These are phyloP conservation scores for Monomorium pharaonis DNA, from an alignment of 1,140 invertebrate genomes.

Conservation along the genomic window DNA sequence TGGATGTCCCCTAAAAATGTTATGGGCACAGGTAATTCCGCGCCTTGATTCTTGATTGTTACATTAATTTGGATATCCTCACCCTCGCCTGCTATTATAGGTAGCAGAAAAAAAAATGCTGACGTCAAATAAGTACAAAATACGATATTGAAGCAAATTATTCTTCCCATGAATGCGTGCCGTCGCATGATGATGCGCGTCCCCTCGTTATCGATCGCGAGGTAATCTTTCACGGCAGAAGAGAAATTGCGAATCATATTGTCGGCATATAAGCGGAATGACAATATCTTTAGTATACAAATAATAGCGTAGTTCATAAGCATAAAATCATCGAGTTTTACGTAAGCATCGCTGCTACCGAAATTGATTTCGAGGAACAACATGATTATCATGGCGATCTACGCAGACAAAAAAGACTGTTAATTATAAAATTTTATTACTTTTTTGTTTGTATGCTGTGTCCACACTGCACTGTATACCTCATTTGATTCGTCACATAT, in stretches of 20 bases:
- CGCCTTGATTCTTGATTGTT: neutral
- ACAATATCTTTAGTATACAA: neutral
- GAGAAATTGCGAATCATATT: constrained; percentile 25
- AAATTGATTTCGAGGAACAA: neutral
- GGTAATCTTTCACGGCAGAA: constrained; percentile 51
- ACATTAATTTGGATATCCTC: neutral
- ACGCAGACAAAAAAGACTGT: neutral
- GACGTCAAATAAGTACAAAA: neutral
- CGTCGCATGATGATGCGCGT: constrained; percentile 15
- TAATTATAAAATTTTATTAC: neutral
- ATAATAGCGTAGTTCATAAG: neutral
- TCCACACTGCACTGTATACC: neutral
- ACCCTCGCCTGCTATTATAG: neutral
- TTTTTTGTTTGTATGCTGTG: neutral
- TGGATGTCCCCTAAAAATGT: neutral
- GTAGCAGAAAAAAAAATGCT: neutral
- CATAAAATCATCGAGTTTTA: constrained; percentile 22
- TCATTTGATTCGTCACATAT: neutral
- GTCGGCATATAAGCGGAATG: neutral
- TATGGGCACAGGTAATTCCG: constrained; percentile 26
- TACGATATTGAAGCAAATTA: neutral
- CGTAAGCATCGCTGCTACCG: neutral
- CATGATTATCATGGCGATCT: neutral
- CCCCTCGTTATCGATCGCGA: neutral
- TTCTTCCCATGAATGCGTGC: constrained; percentile 35